Evolutionary conservation across 2,113 vertebrate genomes (phyloP), one percentile per base, ranked within the genome.

Genomic region (Polypterus senegalus): DNA sequence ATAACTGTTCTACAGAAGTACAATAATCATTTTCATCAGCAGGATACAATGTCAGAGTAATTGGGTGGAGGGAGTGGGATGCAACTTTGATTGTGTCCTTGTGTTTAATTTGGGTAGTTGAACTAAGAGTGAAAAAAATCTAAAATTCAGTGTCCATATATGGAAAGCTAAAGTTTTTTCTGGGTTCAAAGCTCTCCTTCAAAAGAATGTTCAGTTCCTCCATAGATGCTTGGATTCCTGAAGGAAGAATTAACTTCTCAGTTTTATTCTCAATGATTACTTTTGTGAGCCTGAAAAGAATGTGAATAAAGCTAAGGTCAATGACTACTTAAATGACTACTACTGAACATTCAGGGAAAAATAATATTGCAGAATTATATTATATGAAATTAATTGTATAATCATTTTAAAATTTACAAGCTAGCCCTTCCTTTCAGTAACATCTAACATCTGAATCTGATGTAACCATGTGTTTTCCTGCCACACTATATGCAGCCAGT

Each of bases 31-130:
- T 9, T 53, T 66, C 63, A 66, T 65, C 61, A 47, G 48, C 43
- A 49, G 54, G 58, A 70, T 49, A 47, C 59, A 68, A 7, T 4
- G 44, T 62, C 47, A 68, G 57, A 68, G 60, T 3, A 60, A 71
- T 57, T 10, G 61, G 67, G 48, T 58, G 46, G 49, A 54, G 4
- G 5, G 54, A 7, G 44, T 48, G 48, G 27, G 27, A 4, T 44
- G 67, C 61, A 63, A 69, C 62, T 60, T 70, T 73, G 6, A 71
- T 62, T 7, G 73, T 73, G 59, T 71, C 65, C 61, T 69, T 69
- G 60, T 73, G 57, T 65, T 73, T 63, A 61, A 75, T 66, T 57
- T 66, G 67, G 62, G 66, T 53, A 63, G 9, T 65, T 53, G 27
- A 61, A 4, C 58, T 9, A 47, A 68, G 51, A 59, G 61, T 65